Evolutionary conservation across 2,113 vertebrate genomes (phyloP).

Genomic region (Podiceps cristatus): DNA sequence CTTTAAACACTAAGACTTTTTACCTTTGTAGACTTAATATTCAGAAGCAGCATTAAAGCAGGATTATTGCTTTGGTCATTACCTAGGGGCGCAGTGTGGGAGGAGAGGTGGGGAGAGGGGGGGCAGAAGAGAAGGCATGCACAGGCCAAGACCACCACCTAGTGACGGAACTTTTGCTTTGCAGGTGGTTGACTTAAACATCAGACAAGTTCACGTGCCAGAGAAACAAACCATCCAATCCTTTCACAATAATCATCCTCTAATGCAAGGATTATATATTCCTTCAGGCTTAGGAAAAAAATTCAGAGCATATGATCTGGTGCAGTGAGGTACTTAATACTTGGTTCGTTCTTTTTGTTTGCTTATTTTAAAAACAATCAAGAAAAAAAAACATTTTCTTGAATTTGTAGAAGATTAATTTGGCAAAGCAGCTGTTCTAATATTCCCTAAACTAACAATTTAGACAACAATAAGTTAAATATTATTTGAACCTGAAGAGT

Average conservation of each 20-base stretch:
- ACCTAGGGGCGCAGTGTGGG: accelerated
- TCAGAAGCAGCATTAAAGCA: neutral
- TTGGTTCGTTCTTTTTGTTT: neutral
- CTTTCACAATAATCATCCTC: neutral
- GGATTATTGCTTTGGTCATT: neutral
- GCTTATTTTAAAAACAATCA: neutral
- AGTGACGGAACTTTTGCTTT: neutral
- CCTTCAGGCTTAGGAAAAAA: too few species aligned
- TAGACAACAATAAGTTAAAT: neutral
- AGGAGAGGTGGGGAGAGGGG: neutral
- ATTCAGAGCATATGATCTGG: neutral
- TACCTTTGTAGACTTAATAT: neutral
- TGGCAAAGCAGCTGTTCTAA: neutral
- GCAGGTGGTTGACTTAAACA: neutral
- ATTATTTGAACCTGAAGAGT: neutral
- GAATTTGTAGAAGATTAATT: neutral
- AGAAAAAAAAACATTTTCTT: neutral
- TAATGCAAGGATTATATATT: neutral
- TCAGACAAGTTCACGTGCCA: accelerated
- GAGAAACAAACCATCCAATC: neutral
- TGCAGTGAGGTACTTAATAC: neutral
- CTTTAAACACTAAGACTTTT: neutral
- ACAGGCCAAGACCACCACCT: slow-evolving; percentile 40
- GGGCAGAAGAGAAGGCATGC: neutral
- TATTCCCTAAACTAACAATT: neutral